These are phyloP conservation scores for Ahaetulla prasina DNA, from an alignment of 2,113 vertebrate genomes.

Conservation along the genomic window DNA sequence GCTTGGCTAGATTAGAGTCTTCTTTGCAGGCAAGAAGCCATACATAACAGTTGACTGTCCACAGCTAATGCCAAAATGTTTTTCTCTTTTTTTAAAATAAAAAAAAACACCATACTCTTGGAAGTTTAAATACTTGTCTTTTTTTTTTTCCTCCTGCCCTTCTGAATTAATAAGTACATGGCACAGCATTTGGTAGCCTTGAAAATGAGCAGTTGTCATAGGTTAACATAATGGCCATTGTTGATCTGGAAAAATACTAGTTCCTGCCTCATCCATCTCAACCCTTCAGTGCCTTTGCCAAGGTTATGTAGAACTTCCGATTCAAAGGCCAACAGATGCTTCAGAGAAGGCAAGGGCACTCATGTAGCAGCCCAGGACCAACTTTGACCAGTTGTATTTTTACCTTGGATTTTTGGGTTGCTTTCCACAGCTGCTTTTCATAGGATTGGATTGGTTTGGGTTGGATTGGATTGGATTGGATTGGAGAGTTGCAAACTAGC, in stretches of 20 bases:
- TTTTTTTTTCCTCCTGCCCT: not conserved
- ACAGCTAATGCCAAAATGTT: not conserved
- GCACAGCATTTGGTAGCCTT: not conserved
- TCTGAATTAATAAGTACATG: not conserved
- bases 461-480: no score
- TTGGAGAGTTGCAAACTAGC: not conserved
- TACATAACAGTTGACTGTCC: not conserved
- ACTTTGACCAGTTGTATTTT: not conserved
- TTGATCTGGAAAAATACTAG: not conserved
- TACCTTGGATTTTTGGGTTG: not conserved
- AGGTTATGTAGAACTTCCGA: not conserved
- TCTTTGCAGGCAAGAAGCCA: not conserved
- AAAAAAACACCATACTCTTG: not conserved
- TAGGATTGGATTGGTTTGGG: not conserved
- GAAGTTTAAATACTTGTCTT: not conserved
- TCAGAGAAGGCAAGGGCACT: not conserved
- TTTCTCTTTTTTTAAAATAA: not conserved
- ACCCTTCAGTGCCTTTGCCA: not conserved
- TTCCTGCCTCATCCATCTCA: not conserved
- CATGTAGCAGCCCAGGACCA: not conserved
- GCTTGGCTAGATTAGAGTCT: not conserved
- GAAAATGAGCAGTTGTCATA: not conserved
- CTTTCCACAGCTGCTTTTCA: not conserved
- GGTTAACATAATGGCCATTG: not conserved
- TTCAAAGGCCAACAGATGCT: not conserved